phyloP scores from a whole-genome alignment of 2,888 invertebrate genomes.

The Cordilura impudica region DNA sequence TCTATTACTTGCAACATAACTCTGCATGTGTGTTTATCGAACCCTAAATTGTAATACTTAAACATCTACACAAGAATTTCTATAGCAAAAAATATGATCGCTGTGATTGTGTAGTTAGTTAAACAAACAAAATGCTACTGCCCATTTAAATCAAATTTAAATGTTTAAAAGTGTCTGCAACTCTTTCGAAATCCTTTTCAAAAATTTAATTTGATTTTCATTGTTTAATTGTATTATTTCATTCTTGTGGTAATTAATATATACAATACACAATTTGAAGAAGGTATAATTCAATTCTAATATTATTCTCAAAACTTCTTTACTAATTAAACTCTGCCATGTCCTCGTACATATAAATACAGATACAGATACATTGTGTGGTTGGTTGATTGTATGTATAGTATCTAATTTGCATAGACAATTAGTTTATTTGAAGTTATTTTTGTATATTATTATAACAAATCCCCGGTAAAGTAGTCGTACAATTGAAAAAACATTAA shows the following conservation, averaged over 20 bases:
- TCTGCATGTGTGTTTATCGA: constrained; percentile 45
- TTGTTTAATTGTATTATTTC: constrained; percentile 30
- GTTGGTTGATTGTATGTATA: neutral
- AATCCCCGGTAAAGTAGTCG: too few relatives aligned
- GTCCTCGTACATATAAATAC: neutral
- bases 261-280: constrained; percentile 20
- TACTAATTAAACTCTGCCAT: constrained; percentile 37
- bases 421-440: constrained; percentile 49
- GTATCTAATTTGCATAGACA: constrained; percentile 51
- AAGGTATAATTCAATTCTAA: constrained; percentile 47
- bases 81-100: neutral
- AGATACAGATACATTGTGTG: neutral
- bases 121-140: neutral
- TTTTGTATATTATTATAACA: constrained; percentile 19
- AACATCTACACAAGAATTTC: neutral
- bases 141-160: constrained; percentile 41
- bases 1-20: constrained; percentile 54
- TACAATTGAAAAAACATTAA: constrained; percentile 51
- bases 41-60: constrained; percentile 18
- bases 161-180: constrained; percentile 1
- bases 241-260: constrained; percentile 51
- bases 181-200: constrained; percentile 36
- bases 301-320: constrained; percentile 47
- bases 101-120: neutral
- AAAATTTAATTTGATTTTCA: constrained; percentile 42